Evolutionary conservation across 2,113 vertebrate genomes (phyloP).

Genomic region (Caretta caretta): DNA sequence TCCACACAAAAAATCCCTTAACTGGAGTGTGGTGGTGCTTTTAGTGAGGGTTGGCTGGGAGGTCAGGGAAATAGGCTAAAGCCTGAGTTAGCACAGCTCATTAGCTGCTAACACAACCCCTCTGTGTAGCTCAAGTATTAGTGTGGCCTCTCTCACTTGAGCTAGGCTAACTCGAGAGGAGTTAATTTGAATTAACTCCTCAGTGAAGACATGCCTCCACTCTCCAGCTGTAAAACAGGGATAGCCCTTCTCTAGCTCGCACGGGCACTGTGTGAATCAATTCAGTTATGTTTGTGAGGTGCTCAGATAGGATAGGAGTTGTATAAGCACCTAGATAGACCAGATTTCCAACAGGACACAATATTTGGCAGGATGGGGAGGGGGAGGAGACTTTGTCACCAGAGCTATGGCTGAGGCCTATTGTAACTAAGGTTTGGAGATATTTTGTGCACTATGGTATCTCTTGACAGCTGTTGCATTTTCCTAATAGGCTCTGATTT

Average conservation of each 20-base stretch:
- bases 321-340: neutral
- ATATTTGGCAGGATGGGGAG: rapidly evolving
- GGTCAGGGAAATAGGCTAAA: neutral
- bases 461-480: neutral
- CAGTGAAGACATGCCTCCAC: neutral
- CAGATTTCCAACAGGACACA: neutral
- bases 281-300: rapidly evolving
- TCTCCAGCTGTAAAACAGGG: neutral
- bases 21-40: neutral
- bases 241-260: rapidly evolving
- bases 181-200: neutral
- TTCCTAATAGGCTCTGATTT: neutral
- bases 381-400: rapidly evolving
- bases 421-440: neutral
- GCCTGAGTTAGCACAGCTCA: neutral
- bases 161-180: neutral
- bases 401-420: neutral
- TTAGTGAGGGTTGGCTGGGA: neutral
- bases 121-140: neutral
- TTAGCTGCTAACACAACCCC: neutral
- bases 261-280: neutral
- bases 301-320: rapidly evolving
- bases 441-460: neutral
- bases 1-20: neutral
- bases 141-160: neutral